Percentiles rank a stretch among this genome's conserved stretches.
Conservation (phyloP, 2,113 vertebrate species). For the Bothrops jararaca region DNA sequence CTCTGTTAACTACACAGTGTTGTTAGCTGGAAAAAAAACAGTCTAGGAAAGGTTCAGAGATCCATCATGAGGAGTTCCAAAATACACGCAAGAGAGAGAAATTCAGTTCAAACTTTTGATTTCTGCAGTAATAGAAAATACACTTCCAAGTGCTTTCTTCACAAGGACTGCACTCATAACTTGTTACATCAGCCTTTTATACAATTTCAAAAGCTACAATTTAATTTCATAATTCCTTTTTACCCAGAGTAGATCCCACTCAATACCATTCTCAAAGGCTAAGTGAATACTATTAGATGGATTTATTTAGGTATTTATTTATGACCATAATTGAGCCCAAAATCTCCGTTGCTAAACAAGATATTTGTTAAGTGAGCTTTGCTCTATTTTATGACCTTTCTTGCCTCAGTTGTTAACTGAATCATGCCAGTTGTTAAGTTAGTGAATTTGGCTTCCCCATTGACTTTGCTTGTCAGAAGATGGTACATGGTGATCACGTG, state of each 20-base stretch:
- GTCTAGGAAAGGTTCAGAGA: background rate
- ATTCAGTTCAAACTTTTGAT: background rate
- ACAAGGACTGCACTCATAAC: background rate
- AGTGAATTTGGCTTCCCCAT: background rate
- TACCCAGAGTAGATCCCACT: background rate
- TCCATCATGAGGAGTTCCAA: background rate
- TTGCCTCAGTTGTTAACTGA: background rate
- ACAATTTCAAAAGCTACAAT: background rate
- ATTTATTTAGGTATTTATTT: background rate
- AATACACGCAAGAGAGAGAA: background rate
- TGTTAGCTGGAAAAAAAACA: background rate
- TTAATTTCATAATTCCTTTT: background rate
- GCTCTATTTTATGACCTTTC: background rate
- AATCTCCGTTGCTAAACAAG: background rate
- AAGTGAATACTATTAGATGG: background rate
- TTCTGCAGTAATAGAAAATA: background rate
- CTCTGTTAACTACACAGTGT: background rate
- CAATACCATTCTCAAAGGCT: background rate
- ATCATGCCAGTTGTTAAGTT: background rate
- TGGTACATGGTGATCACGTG: too few species aligned
- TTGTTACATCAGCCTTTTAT: background rate
- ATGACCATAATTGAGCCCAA: background rate
- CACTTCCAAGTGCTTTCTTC: background rate
- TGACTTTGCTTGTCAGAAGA: too few species aligned
- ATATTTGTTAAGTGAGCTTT: background rate